Evolutionary conservation across 2,113 vertebrate genomes (phyloP).

Genomic region (Cephalopterus ornatus): DNA sequence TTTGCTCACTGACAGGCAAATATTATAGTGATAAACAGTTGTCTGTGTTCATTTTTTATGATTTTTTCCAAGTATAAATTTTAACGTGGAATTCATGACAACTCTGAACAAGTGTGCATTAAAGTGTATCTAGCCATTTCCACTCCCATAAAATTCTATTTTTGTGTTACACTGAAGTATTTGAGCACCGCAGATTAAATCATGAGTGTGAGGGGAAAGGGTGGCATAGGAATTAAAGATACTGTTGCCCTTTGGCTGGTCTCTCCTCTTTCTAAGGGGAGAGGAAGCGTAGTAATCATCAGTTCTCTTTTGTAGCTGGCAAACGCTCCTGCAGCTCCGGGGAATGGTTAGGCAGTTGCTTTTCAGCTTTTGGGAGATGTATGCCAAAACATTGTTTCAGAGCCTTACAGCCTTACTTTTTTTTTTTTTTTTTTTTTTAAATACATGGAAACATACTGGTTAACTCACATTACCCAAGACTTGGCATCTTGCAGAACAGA

Average conservation of each 20-base stretch:
- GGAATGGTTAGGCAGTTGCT: not conserved
- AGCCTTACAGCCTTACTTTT: not conserved
- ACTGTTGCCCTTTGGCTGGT: not conserved
- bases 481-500: not conserved
- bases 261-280: not conserved
- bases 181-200: not conserved
- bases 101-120: not conserved
- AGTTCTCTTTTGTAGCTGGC: not conserved
- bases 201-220: not conserved
- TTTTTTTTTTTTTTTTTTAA: not conserved
- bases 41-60: not conserved
- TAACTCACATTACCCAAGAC: not conserved
- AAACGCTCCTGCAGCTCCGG: not conserved
- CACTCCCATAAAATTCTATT: not conserved
- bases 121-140: not conserved
- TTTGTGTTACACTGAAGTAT: not conserved
- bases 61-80: conserved; percentile 3
- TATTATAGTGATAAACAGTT: not conserved
- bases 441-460: not conserved
- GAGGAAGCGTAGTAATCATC: not conserved
- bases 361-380: not conserved
- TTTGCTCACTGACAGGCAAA: not conserved
- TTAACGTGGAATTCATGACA: not conserved
- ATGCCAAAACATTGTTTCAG: not conserved
- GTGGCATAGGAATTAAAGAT: not conserved